Evolutionary conservation across 1,140 invertebrate genomes (phyloP).

Genomic region (Pantala flavescens): DNA sequence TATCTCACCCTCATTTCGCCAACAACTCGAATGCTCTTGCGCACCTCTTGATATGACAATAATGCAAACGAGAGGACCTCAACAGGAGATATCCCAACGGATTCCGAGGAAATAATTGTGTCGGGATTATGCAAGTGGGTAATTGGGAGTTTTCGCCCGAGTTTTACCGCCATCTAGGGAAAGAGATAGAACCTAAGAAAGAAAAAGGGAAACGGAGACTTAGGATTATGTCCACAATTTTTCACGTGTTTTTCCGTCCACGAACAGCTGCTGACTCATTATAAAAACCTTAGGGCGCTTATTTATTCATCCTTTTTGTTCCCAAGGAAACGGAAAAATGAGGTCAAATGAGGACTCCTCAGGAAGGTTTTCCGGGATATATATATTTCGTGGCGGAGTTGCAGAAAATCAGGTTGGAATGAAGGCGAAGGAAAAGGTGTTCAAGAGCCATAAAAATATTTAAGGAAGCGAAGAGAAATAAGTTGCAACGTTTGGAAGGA

Average conservation of each 20-base stretch:
- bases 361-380: neutral
- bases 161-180: neutral
- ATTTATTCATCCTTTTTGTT: no score
- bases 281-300: neutral
- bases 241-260: neutral
- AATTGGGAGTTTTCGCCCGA: neutral
- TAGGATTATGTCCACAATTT: no score
- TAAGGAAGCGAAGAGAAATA: neutral
- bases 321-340: neutral
- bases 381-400: neutral
- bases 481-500: neutral
- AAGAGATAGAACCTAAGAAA: neutral
- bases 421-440: neutral
- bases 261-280: neutral
- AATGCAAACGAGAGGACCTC: no score
- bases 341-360: neutral
- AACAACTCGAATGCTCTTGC: no score
- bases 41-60: no score
- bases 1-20: no score
- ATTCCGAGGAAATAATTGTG: neutral
- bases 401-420: neutral
- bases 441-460: neutral
- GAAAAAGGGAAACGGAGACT: neutral
- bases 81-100: no score
- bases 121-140: neutral